Percentiles rank a stretch among this genome's conserved stretches.
phyloP scores from a whole-genome alignment of 1,140 invertebrate genomes.

The Lamellibrachia luymesi region DNA sequence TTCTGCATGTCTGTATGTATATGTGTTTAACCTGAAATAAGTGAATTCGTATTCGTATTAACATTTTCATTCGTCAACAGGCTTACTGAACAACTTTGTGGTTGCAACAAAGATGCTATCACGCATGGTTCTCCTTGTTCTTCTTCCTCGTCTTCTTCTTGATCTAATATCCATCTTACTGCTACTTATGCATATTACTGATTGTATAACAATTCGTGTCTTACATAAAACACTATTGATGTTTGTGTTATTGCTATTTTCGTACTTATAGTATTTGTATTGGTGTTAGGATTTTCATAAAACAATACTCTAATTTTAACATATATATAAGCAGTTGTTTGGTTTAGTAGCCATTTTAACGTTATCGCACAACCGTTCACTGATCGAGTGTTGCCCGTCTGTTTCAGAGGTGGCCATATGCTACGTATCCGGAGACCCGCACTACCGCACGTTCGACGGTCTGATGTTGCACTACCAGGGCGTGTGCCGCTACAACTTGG shows the following conservation, averaged over 20 bases:
- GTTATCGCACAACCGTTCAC: not conserved
- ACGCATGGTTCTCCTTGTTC: not conserved
- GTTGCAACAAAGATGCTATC: not conserved
- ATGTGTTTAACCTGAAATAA: too few species aligned
- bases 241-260: too few species aligned
- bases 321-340: not conserved
- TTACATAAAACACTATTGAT: too few species aligned
- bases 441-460: slow-evolving; percentile 17
- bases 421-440: slow-evolving; percentile 12
- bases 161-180: too few species aligned
- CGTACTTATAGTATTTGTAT: too few species aligned
- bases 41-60: too few species aligned
- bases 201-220: too few species aligned
- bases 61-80: not conserved
- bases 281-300: too few species aligned
- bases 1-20: too few species aligned
- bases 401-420: not conserved
- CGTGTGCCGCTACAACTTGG: slow-evolving; percentile 11
- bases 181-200: too few species aligned
- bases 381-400: not conserved
- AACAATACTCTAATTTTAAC: not conserved
- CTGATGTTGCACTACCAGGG: slow-evolving; percentile 8
- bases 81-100: not conserved
- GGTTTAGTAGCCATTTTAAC: not conserved
- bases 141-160: not conserved